phyloP scores from a whole-genome alignment of 2,113 vertebrate genomes.

The Tringa solitaria region DNA sequence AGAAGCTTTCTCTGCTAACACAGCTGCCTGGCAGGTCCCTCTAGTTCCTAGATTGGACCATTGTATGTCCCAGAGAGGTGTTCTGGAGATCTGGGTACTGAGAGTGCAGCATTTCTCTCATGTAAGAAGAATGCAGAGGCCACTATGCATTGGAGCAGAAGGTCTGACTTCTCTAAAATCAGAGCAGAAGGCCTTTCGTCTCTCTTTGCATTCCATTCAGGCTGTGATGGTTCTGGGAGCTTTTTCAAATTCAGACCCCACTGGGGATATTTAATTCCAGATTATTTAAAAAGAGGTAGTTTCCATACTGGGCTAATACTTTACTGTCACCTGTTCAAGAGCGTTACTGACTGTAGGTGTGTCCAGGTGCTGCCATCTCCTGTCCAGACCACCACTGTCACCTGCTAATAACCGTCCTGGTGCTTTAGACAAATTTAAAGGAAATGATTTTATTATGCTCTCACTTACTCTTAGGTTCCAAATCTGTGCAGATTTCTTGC shows the following conservation, averaged over 20 bases:
- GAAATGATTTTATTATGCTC: background rate
- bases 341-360: background rate
- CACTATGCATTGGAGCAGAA: background rate
- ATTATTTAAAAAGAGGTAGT: background rate
- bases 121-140: background rate
- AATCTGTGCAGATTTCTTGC: background rate
- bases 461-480: background rate
- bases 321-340: background rate
- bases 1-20: background rate
- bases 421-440: background rate
- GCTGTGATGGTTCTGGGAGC: background rate
- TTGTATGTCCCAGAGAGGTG: background rate
- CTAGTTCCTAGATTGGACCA: fast-evolving
- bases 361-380: conserved; percentile 23
- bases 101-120: background rate
- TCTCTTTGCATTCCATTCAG: background rate
- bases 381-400: background rate
- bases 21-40: background rate
- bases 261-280: background rate
- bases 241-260: background rate
- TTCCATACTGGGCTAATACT: background rate
- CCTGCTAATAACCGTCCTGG: background rate
- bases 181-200: background rate
- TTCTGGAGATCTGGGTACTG: background rate
- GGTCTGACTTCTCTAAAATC: background rate